Base-by-base conservation (phyloP, 1,140 invertebrate species). In the Planococcus citri region DNA sequence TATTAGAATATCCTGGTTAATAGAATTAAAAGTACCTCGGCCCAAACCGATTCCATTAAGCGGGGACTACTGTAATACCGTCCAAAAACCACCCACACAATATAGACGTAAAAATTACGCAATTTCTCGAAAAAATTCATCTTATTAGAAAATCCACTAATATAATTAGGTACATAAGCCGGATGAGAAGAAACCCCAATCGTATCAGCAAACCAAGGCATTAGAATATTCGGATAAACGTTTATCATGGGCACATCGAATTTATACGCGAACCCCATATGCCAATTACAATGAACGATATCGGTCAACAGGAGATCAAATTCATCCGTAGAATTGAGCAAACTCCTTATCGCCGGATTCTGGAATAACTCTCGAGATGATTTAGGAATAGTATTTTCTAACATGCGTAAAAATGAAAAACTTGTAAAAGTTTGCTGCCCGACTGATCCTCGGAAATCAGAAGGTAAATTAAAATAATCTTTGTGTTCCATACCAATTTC, bases 201-300 rank as follows among this genome's bases (percentile, higher is more conserved):
- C 41, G 81, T 77, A 17, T 79, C 76, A 38, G 80, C 81, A 68
- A 83, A 80, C 83, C 83, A 88, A 10, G 84, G 79, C 79, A 86
- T 82, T 22, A 84, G 71, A 2, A 80, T 76, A 51, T 82, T 81
- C 1, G 85, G 83, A 71, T 79, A 80, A 9, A 83, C 72, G 0
- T 79, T 78, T 1, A 90, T 82, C 2, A 85, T 79, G 0, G 87
- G 87, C 1, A 70, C 73, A 64, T 71, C 70, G 68, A 74, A 73
- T 24, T 70, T 73, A 72, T 79, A 73, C 0, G 76, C 75, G 27
- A 80, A 74, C 0, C 73, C 73, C 1, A 74, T 25, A 21, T 72
- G 72, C 10, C 70, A 61, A 25, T 75, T 73, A 0, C 69, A 71
- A 20, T 72, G 71, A 61, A 75, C 77, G 9, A 74, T 71, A 70